phyloP scores from a whole-genome alignment of 2,888 invertebrate species.

The Rotaria sp. region DNA sequence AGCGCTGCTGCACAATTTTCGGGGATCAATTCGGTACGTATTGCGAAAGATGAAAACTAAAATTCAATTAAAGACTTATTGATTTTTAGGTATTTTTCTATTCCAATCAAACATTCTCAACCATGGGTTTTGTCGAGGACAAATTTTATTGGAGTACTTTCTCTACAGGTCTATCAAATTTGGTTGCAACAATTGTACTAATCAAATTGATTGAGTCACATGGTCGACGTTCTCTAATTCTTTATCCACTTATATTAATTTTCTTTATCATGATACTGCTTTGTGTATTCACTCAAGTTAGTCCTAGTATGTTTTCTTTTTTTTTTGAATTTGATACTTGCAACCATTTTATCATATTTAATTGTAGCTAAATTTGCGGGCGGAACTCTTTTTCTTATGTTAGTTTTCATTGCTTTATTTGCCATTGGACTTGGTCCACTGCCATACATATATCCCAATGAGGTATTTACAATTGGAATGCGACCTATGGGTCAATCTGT shows the following conservation, averaged over 20 bases:
- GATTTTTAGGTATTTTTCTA: not conserved
- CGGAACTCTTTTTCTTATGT: not conserved
- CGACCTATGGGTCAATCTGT: not conserved
- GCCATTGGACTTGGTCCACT: not conserved
- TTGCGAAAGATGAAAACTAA: not conserved
- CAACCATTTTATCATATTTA: not conserved
- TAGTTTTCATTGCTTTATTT: not conserved
- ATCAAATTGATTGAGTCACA: not conserved
- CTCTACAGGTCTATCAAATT: not conserved
- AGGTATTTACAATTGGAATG: not conserved
- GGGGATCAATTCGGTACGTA: not conserved
- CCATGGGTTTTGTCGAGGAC: not conserved
- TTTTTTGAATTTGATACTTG: not conserved
- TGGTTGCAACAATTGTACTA: not conserved
- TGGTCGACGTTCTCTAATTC: not conserved
- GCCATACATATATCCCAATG: not conserved
- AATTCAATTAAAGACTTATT: not conserved
- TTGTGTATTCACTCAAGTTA: not conserved
- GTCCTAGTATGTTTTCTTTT: not conserved
- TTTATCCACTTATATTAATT: not conserved
- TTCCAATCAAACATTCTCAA: not conserved
- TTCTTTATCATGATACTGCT: not conserved
- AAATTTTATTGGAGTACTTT: not conserved
- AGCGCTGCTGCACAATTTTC: not conserved
- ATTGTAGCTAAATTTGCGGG: not conserved